Conservation (phyloP, 2,113 vertebrate genomes). For the Hemiprocne comata region DNA sequence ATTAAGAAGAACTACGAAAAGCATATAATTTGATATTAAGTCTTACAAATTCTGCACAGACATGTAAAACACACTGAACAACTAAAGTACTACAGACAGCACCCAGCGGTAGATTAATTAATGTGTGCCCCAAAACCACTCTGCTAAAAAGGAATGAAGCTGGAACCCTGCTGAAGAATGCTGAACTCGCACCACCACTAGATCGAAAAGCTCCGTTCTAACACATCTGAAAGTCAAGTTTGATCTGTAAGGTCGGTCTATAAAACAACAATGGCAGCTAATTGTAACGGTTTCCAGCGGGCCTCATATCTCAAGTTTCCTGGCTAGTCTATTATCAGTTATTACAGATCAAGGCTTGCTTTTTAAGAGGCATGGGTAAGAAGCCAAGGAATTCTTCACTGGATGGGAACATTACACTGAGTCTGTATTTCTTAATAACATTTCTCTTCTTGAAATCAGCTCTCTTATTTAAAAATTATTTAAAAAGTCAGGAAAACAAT, state of each 20-base stretch:
- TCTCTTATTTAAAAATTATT: not conserved
- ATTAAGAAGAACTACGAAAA: not conserved
- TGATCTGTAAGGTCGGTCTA: not conserved
- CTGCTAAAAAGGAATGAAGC: not conserved
- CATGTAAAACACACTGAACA: not conserved
- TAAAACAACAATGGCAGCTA: not conserved
- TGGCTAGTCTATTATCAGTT: not conserved
- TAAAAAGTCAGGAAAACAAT: not conserved
- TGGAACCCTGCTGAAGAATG: not conserved
- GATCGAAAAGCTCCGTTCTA: not conserved
- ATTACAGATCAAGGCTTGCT: not conserved
- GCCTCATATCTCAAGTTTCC: not conserved
- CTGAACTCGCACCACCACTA: accelerated
- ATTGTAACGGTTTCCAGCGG: not conserved
- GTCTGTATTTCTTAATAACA: not conserved
- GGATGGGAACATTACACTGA: not conserved
- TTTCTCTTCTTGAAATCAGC: not conserved
- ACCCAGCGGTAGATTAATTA: not conserved
- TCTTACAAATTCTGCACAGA: not conserved
- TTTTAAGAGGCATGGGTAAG: not conserved
- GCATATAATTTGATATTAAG: not conserved
- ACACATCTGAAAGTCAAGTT: not conserved
- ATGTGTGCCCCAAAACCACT: accelerated
- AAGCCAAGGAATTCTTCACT: not conserved
- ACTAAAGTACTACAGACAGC: not conserved